Conservation (phyloP, 2,113 vertebrate species). For the Marmota monax region DNA sequence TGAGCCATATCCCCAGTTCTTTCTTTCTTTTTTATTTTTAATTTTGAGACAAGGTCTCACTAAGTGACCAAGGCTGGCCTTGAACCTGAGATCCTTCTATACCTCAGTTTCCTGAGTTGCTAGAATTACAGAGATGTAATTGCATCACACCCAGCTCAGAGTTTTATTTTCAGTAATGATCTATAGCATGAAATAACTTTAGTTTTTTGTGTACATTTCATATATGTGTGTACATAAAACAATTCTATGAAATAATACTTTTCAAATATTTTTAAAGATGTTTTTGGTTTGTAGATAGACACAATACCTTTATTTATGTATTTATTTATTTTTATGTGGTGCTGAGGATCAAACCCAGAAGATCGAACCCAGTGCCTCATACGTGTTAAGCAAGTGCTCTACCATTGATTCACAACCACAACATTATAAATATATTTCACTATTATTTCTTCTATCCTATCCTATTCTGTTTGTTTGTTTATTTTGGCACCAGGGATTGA, state of each 20-base stretch:
- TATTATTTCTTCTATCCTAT: conserved; percentile 7
- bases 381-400: too few species aligned
- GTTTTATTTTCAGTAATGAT: background rate
- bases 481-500: too few species aligned
- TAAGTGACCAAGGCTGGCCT: background rate
- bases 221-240: background rate
- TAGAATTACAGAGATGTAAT: background rate
- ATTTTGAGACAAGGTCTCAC: background rate
- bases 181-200: conserved; percentile 29
- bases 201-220: background rate
- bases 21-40: background rate
- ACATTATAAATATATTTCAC: background rate
- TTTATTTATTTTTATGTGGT: too few species aligned
- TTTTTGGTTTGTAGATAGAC: too few species aligned
- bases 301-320: too few species aligned
- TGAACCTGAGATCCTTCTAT: background rate
- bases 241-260: background rate
- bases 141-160: too few species aligned
- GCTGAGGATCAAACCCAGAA: too few species aligned
- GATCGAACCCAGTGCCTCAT: too few species aligned
- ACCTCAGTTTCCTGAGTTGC: background rate
- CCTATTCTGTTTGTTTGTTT: background rate
- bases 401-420: too few species aligned
- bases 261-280: background rate
- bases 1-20: too few species aligned